Conservation (phyloP, 2,888 invertebrate species). For the Chymomyza fuscimana region DNA sequence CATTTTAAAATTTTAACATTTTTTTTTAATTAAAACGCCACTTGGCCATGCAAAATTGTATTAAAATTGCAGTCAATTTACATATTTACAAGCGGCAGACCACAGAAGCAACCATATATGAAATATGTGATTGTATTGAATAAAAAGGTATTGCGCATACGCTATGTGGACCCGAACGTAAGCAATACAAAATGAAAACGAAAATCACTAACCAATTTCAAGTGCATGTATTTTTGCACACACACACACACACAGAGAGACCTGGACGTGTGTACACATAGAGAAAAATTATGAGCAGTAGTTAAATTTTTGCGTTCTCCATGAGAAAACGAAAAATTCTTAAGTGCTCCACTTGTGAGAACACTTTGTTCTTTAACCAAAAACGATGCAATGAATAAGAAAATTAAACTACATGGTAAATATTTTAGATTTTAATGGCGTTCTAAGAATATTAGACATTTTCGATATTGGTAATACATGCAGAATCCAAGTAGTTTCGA, state of each 20-base stretch:
- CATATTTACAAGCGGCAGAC: slow-evolving; percentile 35
- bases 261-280: background rate
- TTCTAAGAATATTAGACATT: no score
- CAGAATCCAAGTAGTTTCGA: no score
- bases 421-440: no score
- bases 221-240: slow-evolving; percentile 24
- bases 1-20: background rate
- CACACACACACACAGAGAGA: background rate
- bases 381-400: no score
- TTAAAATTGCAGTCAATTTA: slow-evolving; percentile 58
- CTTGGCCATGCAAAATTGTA: slow-evolving; percentile 46
- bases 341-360: no score
- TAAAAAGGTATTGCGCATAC: slow-evolving; percentile 45
- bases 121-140: slow-evolving; percentile 30
- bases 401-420: no score
- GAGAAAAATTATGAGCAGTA: no score
- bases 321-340: no score
- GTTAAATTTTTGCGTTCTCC: no score
- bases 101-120: slow-evolving; percentile 14
- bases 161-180: slow-evolving; percentile 30
- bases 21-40: slow-evolving; percentile 54
- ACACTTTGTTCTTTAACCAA: no score
- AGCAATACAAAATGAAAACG: slow-evolving; percentile 35
- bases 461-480: no score
- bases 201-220: slow-evolving; percentile 37